Conservation (phyloP, 2,888 invertebrate species). For the Dioctria linearis region DNA sequence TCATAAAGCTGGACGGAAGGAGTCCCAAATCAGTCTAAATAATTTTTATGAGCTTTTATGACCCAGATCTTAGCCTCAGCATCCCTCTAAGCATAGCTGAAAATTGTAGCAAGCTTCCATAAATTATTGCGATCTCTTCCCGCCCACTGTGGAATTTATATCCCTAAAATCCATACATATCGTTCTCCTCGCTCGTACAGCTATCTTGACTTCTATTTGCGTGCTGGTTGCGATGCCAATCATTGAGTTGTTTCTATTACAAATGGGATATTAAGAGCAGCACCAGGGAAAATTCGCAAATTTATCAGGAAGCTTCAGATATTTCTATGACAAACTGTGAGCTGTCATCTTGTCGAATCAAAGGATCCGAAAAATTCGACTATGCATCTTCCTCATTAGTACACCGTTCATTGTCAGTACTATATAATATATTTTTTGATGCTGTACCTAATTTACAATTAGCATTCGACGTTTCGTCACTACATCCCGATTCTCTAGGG, state of each 20-base stretch:
- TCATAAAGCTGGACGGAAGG: background rate
- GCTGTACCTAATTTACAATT: too few relatives aligned
- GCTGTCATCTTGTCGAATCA: background rate
- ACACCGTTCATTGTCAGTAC: background rate
- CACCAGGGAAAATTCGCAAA: background rate
- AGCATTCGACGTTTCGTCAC: background rate
- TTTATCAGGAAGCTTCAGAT: background rate
- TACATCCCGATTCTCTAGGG: background rate
- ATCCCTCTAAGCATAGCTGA: background rate
- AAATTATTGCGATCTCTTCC: background rate
- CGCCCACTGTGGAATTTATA: slow-evolving; percentile 17
- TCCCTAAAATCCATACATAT: slow-evolving; percentile 5
- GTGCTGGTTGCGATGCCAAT: slow-evolving; percentile 3
- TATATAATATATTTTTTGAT: too few relatives aligned
- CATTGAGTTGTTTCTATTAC: background rate
- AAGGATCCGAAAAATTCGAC: background rate
- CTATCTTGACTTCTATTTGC: slow-evolving; percentile 30
- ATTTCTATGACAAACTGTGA: background rate
- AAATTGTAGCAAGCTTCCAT: background rate
- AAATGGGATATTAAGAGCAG: background rate
- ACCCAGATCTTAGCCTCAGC: slow-evolving; percentile 32
- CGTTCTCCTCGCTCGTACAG: background rate
- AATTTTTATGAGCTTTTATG: slow-evolving; percentile 38
- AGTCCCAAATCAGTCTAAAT: slow-evolving; percentile 5
- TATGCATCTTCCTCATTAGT: background rate